Evolutionary conservation across 2,113 vertebrate species (phyloP), one percentile per base, ranked within the genome.

Genomic region (Lycocorax pyrrhopterus): DNA sequence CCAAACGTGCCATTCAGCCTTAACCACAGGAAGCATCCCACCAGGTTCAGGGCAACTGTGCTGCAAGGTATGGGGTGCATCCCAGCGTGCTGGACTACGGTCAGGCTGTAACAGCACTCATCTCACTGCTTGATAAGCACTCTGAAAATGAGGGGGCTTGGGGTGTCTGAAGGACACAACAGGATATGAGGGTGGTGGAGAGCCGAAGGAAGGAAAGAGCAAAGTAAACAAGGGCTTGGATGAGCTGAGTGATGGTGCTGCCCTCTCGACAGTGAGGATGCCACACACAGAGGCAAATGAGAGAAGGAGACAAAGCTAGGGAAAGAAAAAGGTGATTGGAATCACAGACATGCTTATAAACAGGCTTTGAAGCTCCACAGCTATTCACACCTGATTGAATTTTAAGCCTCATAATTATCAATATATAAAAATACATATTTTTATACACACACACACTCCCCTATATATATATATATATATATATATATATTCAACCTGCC

Each of bases 231-330:
- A 75, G 41, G 49, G 41, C 33, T 18, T n/a, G 87, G 66, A 43
- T 59, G 46, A 82, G 47, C 39, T 69, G 58, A 59, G 68, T 0
- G 2, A 62, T 10, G 33, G 22, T 10, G 9, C 64, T 81, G 55
- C 69, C 59, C 55, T 91, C 75, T 12, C 0, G 0, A 18, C 1
- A 13, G n/a, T 0, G 0, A 89, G 25, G 76, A 68, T 52, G 67
- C 46, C 58, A 87, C 25, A 11, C 23, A 29, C 1, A 12, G 13
- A 74, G 33, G 56, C 0, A 15, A 63, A 56, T 55, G 62, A 44
- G 79, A 39, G 77, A 86, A 88, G 39, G 20, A 69, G 39, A 77
- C n/a, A 77, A 76, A 84, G 58, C 16, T 1, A 68, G 41, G 58
- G 58, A 74, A 83, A 86, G 43, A 20, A 67, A 87, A 75, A 64